Evolutionary conservation across 2,113 vertebrate species (phyloP), one percentile per base, ranked within the genome.

Genomic region (Petaurus breviceps): DNA sequence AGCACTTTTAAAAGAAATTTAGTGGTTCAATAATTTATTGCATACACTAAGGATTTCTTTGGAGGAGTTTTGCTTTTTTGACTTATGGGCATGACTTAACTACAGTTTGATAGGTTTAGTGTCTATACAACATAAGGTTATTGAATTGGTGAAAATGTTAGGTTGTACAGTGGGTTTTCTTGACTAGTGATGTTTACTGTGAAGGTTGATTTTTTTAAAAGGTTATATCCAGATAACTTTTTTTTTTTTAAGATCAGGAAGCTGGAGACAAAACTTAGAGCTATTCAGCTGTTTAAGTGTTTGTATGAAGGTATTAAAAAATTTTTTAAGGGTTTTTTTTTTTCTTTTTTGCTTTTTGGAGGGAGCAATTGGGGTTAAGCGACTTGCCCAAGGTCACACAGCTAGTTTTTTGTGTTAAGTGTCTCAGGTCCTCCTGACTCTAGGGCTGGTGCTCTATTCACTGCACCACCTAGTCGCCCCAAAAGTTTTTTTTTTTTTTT

Each of bases 11-110:
- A 49, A 3, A 96, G 37, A 49, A 54, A 28, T 93, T 96, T 77
- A 89, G 89, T 95, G 53, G 37, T 91, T 96, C 94, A 92, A 7
- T 61, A 52, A 91, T 95, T 92, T 89, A 92, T 54, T 51, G 12
- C n/a, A 37, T 68, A 68, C 37, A 77, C n/a, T 84, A 43, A 23
- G 68, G n/a, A 84, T 43, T 16, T n/a, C 16, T 22, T 84, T n/a
- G 68, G 16, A 77, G 68, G 5, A 84, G 19, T 84, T 84, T 84
- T 84, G 37, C 6, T 84, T 43, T 84, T 84, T 84, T 16, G 68
- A 43, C 7, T n/a, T 22, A 43, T 84, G 19, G 68, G 37, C 68
- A 68, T 37, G 37, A 22, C 6, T 84, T 84, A 68, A 68, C 61
- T 68, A 84, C 26, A 84, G 37, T 43, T 84, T 43, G 37, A 84